phyloP scores from a whole-genome alignment of 2,113 vertebrate species.

The Solea senegalensis region DNA sequence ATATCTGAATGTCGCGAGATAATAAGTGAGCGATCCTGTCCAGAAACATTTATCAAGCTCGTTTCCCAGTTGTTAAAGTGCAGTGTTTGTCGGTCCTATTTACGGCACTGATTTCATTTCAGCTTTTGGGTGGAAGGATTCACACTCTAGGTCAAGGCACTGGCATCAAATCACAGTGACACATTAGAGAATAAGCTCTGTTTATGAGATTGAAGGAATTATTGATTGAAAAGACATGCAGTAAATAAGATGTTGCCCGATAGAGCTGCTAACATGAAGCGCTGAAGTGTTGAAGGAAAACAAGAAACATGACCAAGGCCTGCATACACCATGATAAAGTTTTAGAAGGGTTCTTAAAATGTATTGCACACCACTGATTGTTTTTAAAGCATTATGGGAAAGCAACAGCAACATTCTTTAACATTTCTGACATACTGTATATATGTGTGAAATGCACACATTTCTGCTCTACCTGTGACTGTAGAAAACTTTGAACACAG shows the following conservation, averaged over 20 bases:
- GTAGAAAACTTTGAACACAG: not conserved
- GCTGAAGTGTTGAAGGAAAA: not conserved
- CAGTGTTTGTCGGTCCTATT: not conserved
- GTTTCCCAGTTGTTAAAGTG: slow-evolving; percentile 51
- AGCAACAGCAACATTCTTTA: not conserved
- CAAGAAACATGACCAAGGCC: not conserved
- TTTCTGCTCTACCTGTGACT: not conserved
- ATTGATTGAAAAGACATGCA: not conserved
- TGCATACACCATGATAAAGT: not conserved
- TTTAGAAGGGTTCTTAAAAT: not conserved
- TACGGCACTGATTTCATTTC: slow-evolving; percentile 35
- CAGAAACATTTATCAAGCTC: slow-evolving; percentile 52
- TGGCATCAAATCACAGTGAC: slow-evolving; percentile 8
- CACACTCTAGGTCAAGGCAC: slow-evolving; percentile 22
- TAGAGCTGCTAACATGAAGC: not conserved
- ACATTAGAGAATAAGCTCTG: slow-evolving; percentile 10
- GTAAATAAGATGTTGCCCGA: slow-evolving; percentile 3
- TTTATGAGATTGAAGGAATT: slow-evolving; percentile 5
- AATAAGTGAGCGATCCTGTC: slow-evolving; percentile 43
- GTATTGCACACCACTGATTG: not conserved
- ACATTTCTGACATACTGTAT: not conserved
- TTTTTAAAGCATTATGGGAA: not conserved
- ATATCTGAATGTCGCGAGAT: slow-evolving; percentile 58
- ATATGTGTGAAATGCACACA: not conserved
- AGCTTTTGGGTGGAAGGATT: slow-evolving; percentile 18